Percentiles rank a stretch among this genome's conserved stretches.
Conservation (phyloP, 2,797 vertebrate species). For the Anas acuta region DNA sequence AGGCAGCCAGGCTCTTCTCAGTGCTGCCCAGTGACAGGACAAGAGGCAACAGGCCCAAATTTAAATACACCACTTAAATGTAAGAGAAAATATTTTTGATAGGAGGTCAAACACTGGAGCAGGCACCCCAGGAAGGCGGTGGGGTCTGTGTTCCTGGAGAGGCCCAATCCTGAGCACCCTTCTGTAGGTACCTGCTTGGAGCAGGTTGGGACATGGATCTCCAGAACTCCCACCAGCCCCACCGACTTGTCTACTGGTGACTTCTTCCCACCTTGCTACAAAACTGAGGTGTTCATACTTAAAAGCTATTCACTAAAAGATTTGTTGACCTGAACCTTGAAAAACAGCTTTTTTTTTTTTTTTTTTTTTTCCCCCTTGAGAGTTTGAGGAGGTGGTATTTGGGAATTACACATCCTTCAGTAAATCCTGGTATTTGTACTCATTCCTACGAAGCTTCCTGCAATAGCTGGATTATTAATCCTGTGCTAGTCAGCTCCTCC, state of each 20-base stretch:
- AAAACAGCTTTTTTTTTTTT: too few species aligned
- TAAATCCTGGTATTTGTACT: neutral
- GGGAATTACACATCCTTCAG: neutral
- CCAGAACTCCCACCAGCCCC: neutral
- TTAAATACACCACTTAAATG: neutral
- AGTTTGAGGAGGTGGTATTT: neutral
- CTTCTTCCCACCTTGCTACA: neutral
- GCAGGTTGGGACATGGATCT: neutral
- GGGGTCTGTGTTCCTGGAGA: neutral
- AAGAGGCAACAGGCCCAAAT: neutral
- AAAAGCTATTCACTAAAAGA: neutral
- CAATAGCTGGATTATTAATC: neutral
- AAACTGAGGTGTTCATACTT: neutral
- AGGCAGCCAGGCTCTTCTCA: too few species aligned
- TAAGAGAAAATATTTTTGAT: neutral
- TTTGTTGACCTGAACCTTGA: neutral
- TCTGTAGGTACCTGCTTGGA: neutral
- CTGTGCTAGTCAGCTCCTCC: neutral
- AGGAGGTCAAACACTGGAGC: neutral
- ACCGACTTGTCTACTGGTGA: neutral
- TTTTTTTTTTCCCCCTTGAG: neutral
- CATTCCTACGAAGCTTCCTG: neutral
- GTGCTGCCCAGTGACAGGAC: too few species aligned
- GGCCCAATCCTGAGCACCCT: too few species aligned
- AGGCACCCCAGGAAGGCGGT: neutral